Evolutionary conservation across 2,888 invertebrate species (phyloP), one percentile per base, ranked within the genome.

Genomic region (Cheilosia soror): DNA sequence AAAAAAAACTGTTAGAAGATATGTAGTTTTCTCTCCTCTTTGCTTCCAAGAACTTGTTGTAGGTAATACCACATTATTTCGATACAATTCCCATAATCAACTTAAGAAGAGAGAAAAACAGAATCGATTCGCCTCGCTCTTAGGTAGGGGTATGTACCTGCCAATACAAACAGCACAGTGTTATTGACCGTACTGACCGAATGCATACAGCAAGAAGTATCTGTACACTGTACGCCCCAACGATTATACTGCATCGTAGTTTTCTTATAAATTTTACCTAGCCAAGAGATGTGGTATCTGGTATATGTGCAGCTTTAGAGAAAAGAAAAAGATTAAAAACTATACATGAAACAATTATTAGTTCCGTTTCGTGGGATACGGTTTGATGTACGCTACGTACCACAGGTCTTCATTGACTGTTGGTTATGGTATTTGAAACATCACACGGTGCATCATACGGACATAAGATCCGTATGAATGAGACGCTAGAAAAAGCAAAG

Each of bases 311-410:
- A 13, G 31, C 20, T 60, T 55, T 33, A 51, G 27, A 37, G 42
- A 72, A 49, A 62, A 60, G 15, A 71, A 60, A 29, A 53, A 60
- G 13, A 60, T 33, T 40, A 69, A 55, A 51, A 63, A 47, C 44
- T 60, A 53, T 55, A 58, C 72, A 62, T 65, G 65, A 80, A 76
- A 80, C 75, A 81, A 85, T 85, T 85, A 85, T 77, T 77, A 85
- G 85, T 85, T 85, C 85, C 85, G 85, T 85, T 85, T 85, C 71
- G 77, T 72, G 81, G 72, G 76, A 80, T 80, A 80, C 81, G 85
- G 81, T 85, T 76, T 55, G 68, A 72, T 81, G 63, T 66, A 37
- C 31, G 78, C 44, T 44, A 44, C 44, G n/a, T 37, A 44, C 15
- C 76, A 75, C 79, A 79, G 57, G 68, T 76, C 73, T 66, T 55